Percentiles rank a stretch among this genome's conserved stretches.
Conservation (phyloP, 2,797 vertebrate species). For the Sebastes taczanowskii region DNA sequence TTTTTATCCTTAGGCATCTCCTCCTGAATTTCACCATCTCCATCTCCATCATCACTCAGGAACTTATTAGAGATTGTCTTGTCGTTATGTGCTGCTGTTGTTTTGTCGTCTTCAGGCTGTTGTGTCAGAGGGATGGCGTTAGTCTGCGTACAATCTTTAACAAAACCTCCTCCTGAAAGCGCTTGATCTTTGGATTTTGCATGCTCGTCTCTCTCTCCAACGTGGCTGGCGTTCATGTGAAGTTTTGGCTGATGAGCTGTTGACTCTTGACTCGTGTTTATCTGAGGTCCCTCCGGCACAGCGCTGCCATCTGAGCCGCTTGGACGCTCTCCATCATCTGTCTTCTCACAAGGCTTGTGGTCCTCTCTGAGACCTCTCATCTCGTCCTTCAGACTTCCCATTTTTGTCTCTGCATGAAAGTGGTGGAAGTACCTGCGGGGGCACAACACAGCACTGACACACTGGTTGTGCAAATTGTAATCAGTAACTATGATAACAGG, state of each 20-base stretch:
- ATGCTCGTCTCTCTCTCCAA: conserved; percentile 14
- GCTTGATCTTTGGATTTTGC: conserved; percentile 28
- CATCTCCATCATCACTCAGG: conserved; percentile 21
- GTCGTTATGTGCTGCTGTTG: conserved; percentile 1
- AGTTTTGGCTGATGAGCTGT: conserved; percentile 33
- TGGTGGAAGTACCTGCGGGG: conserved; percentile 60
- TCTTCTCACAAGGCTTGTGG: conserved; percentile 55
- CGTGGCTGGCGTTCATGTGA: conserved; percentile 2
- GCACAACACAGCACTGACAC: conserved; percentile 50
- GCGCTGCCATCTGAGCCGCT: conserved; percentile 40
- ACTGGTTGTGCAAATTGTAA: conserved; percentile 22
- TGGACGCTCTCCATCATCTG: conserved; percentile 60
- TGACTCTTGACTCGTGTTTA: conserved; percentile 48
- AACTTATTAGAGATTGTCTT: not conserved
- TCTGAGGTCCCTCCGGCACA: conserved; percentile 34
- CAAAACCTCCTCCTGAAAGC: conserved; percentile 11
- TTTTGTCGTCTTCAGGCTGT: conserved; percentile 28
- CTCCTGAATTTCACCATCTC: not conserved
- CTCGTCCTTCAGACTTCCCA: conserved; percentile 78
- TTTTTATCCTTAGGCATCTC: not conserved
- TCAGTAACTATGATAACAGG: conserved; percentile 9
- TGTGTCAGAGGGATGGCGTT: not conserved
- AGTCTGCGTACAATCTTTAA: conserved; percentile 11
- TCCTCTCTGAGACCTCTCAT: conserved; percentile 65
- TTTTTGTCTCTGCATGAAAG: conserved; percentile 58